Conservation (phyloP, 2,888 invertebrate species). For the Lutraria lutraria region DNA sequence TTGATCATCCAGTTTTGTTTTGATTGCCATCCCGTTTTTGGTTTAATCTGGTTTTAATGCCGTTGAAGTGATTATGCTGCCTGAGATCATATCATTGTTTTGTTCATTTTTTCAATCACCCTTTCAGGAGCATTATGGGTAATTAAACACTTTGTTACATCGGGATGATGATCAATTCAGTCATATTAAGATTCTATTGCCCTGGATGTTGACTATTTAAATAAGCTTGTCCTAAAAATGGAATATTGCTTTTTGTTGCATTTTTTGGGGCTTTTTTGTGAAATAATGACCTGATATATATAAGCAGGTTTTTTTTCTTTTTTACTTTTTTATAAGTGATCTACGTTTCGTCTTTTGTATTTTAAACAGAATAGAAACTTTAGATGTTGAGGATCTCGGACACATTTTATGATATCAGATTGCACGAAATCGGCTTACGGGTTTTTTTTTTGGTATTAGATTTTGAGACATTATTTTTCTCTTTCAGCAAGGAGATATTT, state of each 20-base stretch:
- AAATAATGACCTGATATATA: not conserved
- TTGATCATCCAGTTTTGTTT: slow-evolving; percentile 32
- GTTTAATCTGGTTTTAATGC: slow-evolving; percentile 52
- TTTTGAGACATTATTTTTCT: slow-evolving; percentile 19
- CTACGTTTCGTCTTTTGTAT: not conserved
- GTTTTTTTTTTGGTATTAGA: not conserved
- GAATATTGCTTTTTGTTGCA: not conserved
- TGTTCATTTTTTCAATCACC: slow-evolving; percentile 1
- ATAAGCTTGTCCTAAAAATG: not conserved
- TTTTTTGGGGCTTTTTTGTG: not conserved
- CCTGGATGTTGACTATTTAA: not conserved
- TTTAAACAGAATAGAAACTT: not conserved
- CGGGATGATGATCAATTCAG: not conserved
- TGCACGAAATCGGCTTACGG: not conserved
- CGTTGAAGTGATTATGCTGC: slow-evolving; percentile 36
- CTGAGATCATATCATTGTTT: slow-evolving; percentile 1
- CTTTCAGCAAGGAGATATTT: slow-evolving; percentile 10
- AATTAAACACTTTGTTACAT: not conserved
- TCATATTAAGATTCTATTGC: not conserved
- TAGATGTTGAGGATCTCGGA: not conserved
- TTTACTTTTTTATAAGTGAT: not conserved
- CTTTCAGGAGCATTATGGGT: not conserved
- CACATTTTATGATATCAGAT: not conserved
- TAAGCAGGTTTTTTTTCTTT: not conserved
- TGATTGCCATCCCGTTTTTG: slow-evolving; percentile 36